A percentile compares a stretch with the other conserved stretches of the same genome.
Conservation (phyloP, 2,113 vertebrate genomes). For the Struthio camelus region DNA sequence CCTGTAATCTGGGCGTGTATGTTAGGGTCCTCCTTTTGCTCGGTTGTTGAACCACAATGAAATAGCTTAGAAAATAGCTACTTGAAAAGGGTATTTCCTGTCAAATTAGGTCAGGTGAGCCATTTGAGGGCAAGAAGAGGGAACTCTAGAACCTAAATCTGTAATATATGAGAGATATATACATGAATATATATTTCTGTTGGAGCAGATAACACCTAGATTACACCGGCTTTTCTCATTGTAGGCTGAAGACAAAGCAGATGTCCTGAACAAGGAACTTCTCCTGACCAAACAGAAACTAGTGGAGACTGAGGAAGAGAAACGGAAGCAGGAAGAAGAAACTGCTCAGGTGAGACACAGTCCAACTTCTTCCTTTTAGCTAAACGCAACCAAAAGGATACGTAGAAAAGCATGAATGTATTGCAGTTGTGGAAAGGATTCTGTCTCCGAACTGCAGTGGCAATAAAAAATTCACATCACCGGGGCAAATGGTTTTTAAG, state of each 20-base stretch:
- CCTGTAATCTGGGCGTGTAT: neutral
- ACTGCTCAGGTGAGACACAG: constrained; percentile 86
- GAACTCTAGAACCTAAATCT: neutral
- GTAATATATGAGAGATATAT: neutral
- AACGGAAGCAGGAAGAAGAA: constrained; percentile 94
- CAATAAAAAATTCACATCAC: neutral
- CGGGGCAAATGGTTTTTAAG: neutral
- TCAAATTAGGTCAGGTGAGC: neutral
- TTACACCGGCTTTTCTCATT: neutral
- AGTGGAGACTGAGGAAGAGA: constrained; percentile 96
- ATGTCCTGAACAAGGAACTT: constrained; percentile 96
- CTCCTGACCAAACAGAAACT: constrained; percentile 93
- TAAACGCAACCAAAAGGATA: neutral
- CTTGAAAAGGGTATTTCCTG: neutral
- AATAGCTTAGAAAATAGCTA: neutral
- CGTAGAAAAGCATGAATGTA: neutral
- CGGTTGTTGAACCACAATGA: neutral
- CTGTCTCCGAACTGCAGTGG: neutral
- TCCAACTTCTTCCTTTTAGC: neutral
- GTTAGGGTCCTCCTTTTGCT: neutral
- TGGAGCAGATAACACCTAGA: neutral
- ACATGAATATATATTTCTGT: neutral
- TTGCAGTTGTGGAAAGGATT: neutral
- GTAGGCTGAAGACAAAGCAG: constrained; percentile 96
- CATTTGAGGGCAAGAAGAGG: neutral